Evolutionary conservation across 2,797 vertebrate species (phyloP), one percentile per base, ranked within the genome.

Genomic region (Manis crassicaudata): DNA sequence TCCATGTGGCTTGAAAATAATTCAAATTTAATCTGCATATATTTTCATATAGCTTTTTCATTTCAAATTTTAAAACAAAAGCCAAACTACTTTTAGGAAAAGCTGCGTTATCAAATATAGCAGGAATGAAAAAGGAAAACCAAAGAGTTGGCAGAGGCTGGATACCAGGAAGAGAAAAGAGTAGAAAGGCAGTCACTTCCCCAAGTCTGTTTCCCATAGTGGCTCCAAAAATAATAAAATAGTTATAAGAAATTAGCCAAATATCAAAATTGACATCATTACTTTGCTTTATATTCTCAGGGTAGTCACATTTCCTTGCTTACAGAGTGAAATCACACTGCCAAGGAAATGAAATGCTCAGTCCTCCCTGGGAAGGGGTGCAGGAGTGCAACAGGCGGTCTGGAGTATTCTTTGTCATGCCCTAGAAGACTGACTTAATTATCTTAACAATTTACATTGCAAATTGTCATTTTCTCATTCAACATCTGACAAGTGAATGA

Each of bases 61-160:
- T 92, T 92, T 73, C 35, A 52, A 67, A 8, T 35, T 73, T 72
- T 70, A 63, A 85, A 96, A 76, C 65, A 87, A 76, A 84, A 90
- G 25, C 17, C 46, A 27, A 60, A 72, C 88, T 7, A 7, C 56
- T 67, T 75, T 58, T 32, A 89, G 54, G 80, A 89, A 56, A 94
- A 68, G 40, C 14, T 54, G 14, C 65, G 14, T 92, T 87, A 37
- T 70, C 81, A 65, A 63, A 88, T 25, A 27, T 16, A 35, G 67
- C 11, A 35, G 65, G 32, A 12, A 23, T 20, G 12, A 43, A 54
- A 81, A 29, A 81, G 14, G 54, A 56, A 73, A 65, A 80, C 52
- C 27, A 16, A 81, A 52, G 37, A 20, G 76, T 7, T 37, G 23
- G 27, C 23, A 29, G 46, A 90, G 32, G 52, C n/a, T 50, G 40